Base-by-base conservation (phyloP, 2,113 vertebrate species). In the Craseonycteris thonglongyai region DNA sequence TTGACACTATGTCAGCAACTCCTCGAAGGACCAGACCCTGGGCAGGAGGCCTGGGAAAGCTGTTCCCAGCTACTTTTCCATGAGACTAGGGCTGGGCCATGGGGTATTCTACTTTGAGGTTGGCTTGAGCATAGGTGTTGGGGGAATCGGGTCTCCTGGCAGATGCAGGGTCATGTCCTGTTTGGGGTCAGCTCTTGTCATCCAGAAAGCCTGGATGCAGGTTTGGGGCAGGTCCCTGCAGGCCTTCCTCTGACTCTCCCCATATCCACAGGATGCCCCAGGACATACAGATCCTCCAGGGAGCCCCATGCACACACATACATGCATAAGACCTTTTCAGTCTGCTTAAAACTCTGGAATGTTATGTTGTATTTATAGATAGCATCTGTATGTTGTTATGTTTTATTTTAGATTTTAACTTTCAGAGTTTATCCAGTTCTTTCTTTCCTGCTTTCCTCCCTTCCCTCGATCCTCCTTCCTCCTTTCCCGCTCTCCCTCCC, bases 361-460 rank as follows among this genome's bases (percentile, higher is more conserved):
- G 33, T 47, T 69, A 42, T 26, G 2, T 14, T 59, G 16, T 61
- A 49, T 59, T 58, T 54, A 33, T 40, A 75, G 76, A 56, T 38
- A 58, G 40, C 22, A 33, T 21, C 47, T 51, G 68, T 61, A 49
- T 61, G 68, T 88, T 72, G 24, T 75, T 33, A 38, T 16, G 12
- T 86, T 92, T 90, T 71, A 21, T 71, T 92, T 59, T 87, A 71
- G 69, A 90, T 79, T 78, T 92, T 87, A 71, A 81, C 80, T 82
- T 86, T 12, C 40, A 51, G 76, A 33, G 6, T 59, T 88, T 66
- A 82, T 63, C 45, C 10, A 56, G 8, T 47, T 11, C 54, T 38
- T 90, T 51, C 11, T 3, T 69, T 14, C 26, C 38, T 35, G 4
- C 33, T 26, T 26, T 59, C 3, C 33, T 38, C 4, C 35, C 6